phyloP scores from a whole-genome alignment of 64 coral and sea anemone genomes.

The Acropora yongei region DNA sequence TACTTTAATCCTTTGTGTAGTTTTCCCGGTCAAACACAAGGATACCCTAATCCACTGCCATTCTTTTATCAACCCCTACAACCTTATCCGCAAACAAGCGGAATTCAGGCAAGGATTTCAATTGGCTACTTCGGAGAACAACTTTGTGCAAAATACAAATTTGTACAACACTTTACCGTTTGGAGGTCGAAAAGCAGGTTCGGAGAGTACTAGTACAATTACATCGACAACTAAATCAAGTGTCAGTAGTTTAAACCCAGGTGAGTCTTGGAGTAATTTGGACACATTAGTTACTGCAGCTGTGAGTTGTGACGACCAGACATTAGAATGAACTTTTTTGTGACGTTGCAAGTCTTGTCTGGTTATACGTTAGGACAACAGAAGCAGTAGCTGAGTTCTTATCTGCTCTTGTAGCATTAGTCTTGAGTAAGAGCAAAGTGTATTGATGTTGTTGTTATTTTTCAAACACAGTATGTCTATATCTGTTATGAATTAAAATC shows the following conservation, averaged over 20 bases:
- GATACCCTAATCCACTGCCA: slow-evolving; percentile 54
- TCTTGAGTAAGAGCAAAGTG: background rate
- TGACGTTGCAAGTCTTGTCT: background rate
- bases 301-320: background rate
- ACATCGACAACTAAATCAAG: slow-evolving; percentile 53
- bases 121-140: slow-evolving; percentile 49
- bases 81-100: slow-evolving; percentile 48
- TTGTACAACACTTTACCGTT: slow-evolving; percentile 33
- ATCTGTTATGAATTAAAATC: background rate
- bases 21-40: slow-evolving; percentile 55
- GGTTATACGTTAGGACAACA: background rate
- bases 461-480: background rate
- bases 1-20: slow-evolving; percentile 30
- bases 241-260: slow-evolving; percentile 17
- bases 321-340: background rate
- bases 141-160: slow-evolving; percentile 56
- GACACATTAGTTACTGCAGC: slow-evolving; percentile 39
- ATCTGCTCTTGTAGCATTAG: background rate
- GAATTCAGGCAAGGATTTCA: slow-evolving; percentile 56
- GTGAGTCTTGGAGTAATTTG: slow-evolving; percentile 17
- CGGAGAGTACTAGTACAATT: slow-evolving; percentile 44
- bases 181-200: slow-evolving; percentile 19
- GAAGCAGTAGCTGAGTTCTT: background rate
- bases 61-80: slow-evolving; percentile 50
- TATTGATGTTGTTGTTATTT: background rate